Percentiles rank a stretch among this genome's conserved stretches.
phyloP scores from a whole-genome alignment of 2,888 invertebrate species.

The Subacronicta megacephala region DNA sequence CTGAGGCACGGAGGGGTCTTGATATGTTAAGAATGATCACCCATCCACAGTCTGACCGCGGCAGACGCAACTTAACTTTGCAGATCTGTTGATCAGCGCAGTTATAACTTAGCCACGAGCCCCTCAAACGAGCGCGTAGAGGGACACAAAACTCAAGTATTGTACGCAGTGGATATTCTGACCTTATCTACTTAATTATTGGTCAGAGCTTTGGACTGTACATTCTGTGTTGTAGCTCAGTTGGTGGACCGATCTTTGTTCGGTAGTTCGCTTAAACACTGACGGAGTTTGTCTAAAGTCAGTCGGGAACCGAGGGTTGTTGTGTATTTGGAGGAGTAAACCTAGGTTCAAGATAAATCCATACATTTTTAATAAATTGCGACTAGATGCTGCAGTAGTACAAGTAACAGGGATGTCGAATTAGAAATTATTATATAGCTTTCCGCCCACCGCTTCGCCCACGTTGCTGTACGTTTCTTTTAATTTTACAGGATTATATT shows the following conservation, averaged over 20 bases:
- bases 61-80: too few relatives aligned
- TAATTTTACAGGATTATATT: too few relatives aligned
- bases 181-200: conserved; percentile 17
- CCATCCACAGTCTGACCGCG: too few relatives aligned
- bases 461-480: too few relatives aligned
- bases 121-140: too few relatives aligned
- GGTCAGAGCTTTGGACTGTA: conserved; percentile 35
- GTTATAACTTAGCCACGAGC: too few relatives aligned
- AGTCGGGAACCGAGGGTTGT: conserved; percentile 18
- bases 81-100: too few relatives aligned
- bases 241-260: conserved; percentile 39
- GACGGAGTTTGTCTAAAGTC: conserved; percentile 32
- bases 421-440: too few relatives aligned
- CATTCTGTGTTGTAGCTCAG: conserved; percentile 42
- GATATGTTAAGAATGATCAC: too few relatives aligned
- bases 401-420: too few relatives aligned
- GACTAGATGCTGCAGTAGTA: neutral
- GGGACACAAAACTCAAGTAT: neutral
- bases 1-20: too few relatives aligned
- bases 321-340: conserved; percentile 17
- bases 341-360: conserved; percentile 4
- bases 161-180: conserved; percentile 16
- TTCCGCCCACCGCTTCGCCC: too few relatives aligned
- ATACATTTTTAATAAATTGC: conserved; percentile 3
- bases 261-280: conserved; percentile 32